Base-by-base conservation (phyloP, 37 sponge, comb jelly and placozoan species). In the Theonella swinhoei region DNA sequence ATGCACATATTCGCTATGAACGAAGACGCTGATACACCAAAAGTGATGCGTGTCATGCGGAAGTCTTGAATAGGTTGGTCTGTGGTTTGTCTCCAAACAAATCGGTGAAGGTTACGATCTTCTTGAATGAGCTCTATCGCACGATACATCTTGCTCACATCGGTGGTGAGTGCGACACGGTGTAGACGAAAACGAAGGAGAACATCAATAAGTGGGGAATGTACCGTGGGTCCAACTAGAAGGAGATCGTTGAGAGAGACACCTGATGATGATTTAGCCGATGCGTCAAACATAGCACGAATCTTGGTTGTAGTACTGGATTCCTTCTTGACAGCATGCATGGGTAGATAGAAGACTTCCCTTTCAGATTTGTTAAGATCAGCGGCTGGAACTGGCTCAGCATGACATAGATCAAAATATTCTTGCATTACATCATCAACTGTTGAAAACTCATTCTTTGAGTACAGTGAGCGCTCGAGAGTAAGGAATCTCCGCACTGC, bases 1-100 rank as follows among this genome's bases (percentile, higher is more conserved):
- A 86, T 74, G 29, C 73, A 78, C 80, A 86, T 86, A 54, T 86
- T 86, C 4, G 78, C 86, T 38, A 77, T 60, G 60, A 85, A 85
- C 2, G 87, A 80, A 1, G 87, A 87, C 29, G 84, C 76, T 65
- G 76, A 75, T 1, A 87, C 76, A 29, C 88, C 88, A 66, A 87
- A 87, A 38, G 82, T 75, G 69, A 87, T 31, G 5, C 81, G 81
- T 17, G 88, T 87, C 81, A 87, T 81, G 2, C 76, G 75, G 47
- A 68, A 81, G 32, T 87, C 80, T 38, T 32, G 37, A 24, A 83
- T 22, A 17, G 36, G 24, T 2, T 41, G 68, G 14, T 61, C n/a
- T n/a, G 75, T 65, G 38, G 31, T 17, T 17, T 67, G 63, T 39
- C 74, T 33, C 87, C 80, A 87, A 30, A 87, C 75, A 41, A 87